Percentiles rank a stretch among this genome's conserved stretches.
phyloP scores from a whole-genome alignment of 2,888 invertebrate species.

The Cantharis rufa region DNA sequence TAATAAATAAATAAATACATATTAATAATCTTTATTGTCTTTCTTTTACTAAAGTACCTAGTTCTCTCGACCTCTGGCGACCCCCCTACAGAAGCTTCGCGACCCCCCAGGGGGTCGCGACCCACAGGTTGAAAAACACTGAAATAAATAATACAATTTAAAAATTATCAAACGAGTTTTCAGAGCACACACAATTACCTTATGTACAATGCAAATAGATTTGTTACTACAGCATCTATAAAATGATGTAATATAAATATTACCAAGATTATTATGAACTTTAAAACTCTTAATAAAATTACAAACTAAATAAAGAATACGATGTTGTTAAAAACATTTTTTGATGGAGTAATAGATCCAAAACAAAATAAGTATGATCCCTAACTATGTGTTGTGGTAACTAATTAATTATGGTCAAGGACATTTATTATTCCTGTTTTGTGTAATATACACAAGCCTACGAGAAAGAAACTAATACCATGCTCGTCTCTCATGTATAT shows the following conservation, averaged over 20 bases:
- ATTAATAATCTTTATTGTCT: too few relatives aligned
- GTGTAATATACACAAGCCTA: slow-evolving; percentile 1
- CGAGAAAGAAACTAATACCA: neutral
- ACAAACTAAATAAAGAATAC: neutral
- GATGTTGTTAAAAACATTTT: neutral
- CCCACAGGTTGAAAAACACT: too few relatives aligned
- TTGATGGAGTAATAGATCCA: neutral
- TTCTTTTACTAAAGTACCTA: too few relatives aligned
- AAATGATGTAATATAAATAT: neutral
- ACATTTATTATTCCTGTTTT: neutral
- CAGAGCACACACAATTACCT: neutral
- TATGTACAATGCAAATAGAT: neutral
- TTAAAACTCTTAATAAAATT: neutral
- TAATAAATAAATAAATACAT: too few relatives aligned
- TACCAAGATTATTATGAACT: neutral
- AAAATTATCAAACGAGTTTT: neutral
- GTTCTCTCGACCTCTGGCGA: too few relatives aligned
- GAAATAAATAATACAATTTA: neutral
- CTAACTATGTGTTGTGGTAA: neutral
- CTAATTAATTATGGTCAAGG: neutral
- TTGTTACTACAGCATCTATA: neutral
- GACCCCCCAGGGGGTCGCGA: too few relatives aligned
- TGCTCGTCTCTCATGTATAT: neutral
- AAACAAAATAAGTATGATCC: neutral
- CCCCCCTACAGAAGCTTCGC: too few relatives aligned